Evolutionary conservation across 1,140 invertebrate species (phyloP), one percentile per base, ranked within the genome.

Genomic region (Drosophila parvula): DNA sequence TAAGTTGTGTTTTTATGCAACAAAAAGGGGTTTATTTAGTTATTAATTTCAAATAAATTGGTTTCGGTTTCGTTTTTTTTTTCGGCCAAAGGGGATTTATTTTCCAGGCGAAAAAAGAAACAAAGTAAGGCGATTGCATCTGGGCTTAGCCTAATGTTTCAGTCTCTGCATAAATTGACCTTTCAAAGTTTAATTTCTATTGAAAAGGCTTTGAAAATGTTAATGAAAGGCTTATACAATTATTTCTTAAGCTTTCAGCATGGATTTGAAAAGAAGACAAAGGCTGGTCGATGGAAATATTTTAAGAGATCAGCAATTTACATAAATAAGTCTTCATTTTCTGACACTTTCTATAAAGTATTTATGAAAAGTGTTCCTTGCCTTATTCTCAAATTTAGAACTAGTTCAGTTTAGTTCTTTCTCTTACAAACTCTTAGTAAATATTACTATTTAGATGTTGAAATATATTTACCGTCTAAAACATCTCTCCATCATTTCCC

Each of bases 11-110:
- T 44, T 55, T 55, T 14, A 16, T 36, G 28, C 14, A 22, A 34
- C 14, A 43, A 44, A 69, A 32, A 27, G n/a, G 27, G 43, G 18
- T 16, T 70, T 71, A 59, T 58, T 71, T 58, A 50, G 53, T 58
- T 71, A 43, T 50, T 50, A 59, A 59, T 59, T 59, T 50, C 7
- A 30, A 59, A 70, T 59, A 71, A 71, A 71, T 59, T 71, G 51
- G n/a, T 36, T 48, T 36, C n/a, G 18, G 7, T 11, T 50, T 5
- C 3, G 18, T 18, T 8, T 43, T 38, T 34, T 18, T 18, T 34
- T 9, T 4, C 4, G 5, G 2, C 40, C 18, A 4, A n/a, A 57
- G 47, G 28, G 41, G 34, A 11, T 28, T 58, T 57, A 57, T 10
- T 14, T 45, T n/a, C 14, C 5, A n/a, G 43, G 4, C 18, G n/a